Evolutionary conservation across 2,113 vertebrate genomes (phyloP), one percentile per base, ranked within the genome.

Genomic region (Corvus hawaiiensis): DNA sequence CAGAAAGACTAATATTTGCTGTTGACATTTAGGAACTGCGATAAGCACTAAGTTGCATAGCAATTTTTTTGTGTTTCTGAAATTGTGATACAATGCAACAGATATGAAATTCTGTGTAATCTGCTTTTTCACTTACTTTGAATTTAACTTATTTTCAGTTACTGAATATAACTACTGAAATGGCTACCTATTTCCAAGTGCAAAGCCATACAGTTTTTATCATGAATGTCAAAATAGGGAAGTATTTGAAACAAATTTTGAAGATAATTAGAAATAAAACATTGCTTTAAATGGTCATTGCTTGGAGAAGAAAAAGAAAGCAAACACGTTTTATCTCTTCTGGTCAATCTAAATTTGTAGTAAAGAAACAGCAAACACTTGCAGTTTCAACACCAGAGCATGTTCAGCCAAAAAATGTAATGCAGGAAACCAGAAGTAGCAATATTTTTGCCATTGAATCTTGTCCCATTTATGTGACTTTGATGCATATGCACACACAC

Each of bases 401-500:
- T 33, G 24, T 90, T 79, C 52, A 67, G 52, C 41, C 82, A 85
- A 87, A 61, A 87, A 55, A 59, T 63, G 5, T 46, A 67, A 26
- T 67, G 30, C 26, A 63, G 33, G 54, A 92, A 94, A 87, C 14
- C 14, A 37, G 56, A 84, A 88, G 52, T 22, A 79, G 49, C 23
- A 68, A 30, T 85, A 52, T 33, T 76, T 73, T 23, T 88, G 49
- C 41, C 16, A 20, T 28, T 55, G 39, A 83, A 56, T 94, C 44
- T 44, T 61, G 39, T 75, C 35, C 28, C 12, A 20, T 51, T 90
- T 79, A 10, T 33, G 16, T 3, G 6, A 52, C 30, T 79, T 66
- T 1, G 5, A 18, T 49, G 33, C 28, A 15, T 56, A 16, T 5
- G 30, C 48, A 19, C 16, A 22, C 16, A 8, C 4, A 1, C 3